Evolutionary conservation across 2,113 vertebrate genomes (phyloP), one percentile per base, ranked within the genome.

Genomic region (Emydocephalus ijimae): DNA sequence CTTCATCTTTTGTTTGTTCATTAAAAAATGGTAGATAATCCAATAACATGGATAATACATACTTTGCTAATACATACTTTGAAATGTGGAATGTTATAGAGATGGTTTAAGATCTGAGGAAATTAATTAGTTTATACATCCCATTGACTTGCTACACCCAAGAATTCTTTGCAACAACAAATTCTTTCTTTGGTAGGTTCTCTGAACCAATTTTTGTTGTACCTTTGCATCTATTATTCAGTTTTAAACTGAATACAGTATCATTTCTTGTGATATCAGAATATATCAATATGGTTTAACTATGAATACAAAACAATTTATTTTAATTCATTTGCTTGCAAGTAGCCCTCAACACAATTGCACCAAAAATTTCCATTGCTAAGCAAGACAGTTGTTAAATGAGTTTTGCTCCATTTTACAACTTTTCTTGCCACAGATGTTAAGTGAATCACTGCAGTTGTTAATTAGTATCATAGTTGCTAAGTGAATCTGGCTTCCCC

Each of bases 21-120:
- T 92, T 93, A 54, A 94, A 92, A 86, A n/a, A 48, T 74, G 94
- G 91, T 59, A 94, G 93, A 48, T 94, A 96, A 94, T 90, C 94
- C 89, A 69, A 52, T 52, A 52, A 52, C 2, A 52, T 52, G 50
- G 50, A 52, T 52, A 52, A 52, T 87, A 90, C 59, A 1, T 1
- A 90, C 59, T 34, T 54, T 95, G 39, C 61, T 91, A 94, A 43
- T 43, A 3, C 43, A 43, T 43, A 43, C 43, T 93, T 57, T 96
- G 93, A 96, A 96, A 95, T 92, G 90, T 61, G 92, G 88, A 96
- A 86, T 93, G 92, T 6, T 43, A 93, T 91, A 95, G 91, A 88
- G 95, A 89, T 89, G 50, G 4, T 50, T 86, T 64, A 89, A 95
- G 94, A 91, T 93, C 95, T 95, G 50, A 91, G 9, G 95, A 39